Evolutionary conservation across 2,797 vertebrate species (phyloP).

Genomic region (Pteronotus mesoamericanus): DNA sequence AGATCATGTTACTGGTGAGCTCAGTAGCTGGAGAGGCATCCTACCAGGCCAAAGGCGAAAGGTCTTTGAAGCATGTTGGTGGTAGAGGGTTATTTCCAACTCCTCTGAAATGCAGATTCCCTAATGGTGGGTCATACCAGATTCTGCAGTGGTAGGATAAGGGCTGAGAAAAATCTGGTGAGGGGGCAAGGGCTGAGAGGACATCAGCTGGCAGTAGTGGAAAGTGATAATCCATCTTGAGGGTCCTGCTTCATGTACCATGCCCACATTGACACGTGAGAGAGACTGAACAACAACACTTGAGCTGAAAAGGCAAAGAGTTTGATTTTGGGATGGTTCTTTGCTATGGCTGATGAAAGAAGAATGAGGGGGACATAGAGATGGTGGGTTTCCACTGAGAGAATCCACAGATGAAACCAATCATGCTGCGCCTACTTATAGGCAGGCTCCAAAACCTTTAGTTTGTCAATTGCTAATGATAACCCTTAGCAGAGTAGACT

Average conservation of each 20-base stretch:
- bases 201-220: conserved; percentile 29
- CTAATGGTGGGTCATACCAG: not conserved
- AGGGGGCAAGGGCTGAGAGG: not conserved
- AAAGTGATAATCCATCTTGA: conserved; percentile 24
- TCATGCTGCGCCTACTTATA: conserved; percentile 50
- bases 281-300: conserved; percentile 44
- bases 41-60: conserved; percentile 60
- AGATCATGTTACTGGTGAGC: conserved; percentile 33
- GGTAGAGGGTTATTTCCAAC: conserved; percentile 42
- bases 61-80: conserved; percentile 62
- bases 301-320: conserved; percentile 12
- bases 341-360: conserved; percentile 44
- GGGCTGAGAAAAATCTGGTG: not conserved
- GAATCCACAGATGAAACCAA: conserved; percentile 60
- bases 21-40: conserved; percentile 50
- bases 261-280: not conserved
- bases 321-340: conserved; percentile 45
- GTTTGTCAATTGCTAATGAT: conserved; percentile 58
- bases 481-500: conserved; percentile 53
- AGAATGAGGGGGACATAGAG: conserved; percentile 37
- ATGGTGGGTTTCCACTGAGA: conserved; percentile 39
- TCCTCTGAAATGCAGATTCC: conserved; percentile 35
- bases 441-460: conserved; percentile 52
- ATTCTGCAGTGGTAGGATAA: conserved; percentile 11
- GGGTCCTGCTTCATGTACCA: conserved; percentile 7